These are phyloP conservation scores for Didymodactylos carnosus DNA, from an alignment of 2,888 invertebrate genomes.

Conservation along the genomic window DNA sequence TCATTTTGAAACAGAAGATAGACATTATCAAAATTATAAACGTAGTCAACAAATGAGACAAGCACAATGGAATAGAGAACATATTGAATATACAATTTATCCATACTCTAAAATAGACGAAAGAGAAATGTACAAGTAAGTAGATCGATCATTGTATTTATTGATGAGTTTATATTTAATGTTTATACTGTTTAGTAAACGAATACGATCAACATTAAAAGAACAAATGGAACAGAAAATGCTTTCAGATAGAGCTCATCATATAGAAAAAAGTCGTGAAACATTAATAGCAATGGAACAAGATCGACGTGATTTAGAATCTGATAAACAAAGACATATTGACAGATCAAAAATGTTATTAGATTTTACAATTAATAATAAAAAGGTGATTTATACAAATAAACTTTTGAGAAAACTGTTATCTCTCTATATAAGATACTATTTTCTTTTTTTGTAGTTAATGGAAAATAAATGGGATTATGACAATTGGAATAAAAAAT, in stretches of 20 bases:
- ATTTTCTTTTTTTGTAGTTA: background rate
- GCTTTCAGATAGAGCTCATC: background rate
- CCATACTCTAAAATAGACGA: conserved; percentile 6
- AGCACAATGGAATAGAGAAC: background rate
- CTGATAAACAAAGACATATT: background rate
- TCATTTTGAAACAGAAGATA: conserved; percentile 5
- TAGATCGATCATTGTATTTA: background rate
- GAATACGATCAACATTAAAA: conserved; percentile 9
- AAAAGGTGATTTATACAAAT: background rate
- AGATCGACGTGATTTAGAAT: background rate
- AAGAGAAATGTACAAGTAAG: conserved; percentile 10
- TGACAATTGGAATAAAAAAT: conserved; percentile 1
- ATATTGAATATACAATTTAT: conserved; percentile 8
- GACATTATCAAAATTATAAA: conserved; percentile 13
- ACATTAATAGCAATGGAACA: background rate
- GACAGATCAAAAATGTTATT: background rate
- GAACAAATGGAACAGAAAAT: conserved; percentile 13
- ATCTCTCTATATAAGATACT: no score
- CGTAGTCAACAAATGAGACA: conserved; percentile 8
- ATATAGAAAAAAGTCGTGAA: background rate
- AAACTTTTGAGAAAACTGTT: background rate
- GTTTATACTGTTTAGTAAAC: background rate
- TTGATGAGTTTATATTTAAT: background rate
- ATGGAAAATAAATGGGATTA: conserved; percentile 13
- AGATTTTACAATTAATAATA: background rate